Evolutionary conservation across 2,888 invertebrate species (phyloP).

Genomic region (Drosophila percnosoma): DNA sequence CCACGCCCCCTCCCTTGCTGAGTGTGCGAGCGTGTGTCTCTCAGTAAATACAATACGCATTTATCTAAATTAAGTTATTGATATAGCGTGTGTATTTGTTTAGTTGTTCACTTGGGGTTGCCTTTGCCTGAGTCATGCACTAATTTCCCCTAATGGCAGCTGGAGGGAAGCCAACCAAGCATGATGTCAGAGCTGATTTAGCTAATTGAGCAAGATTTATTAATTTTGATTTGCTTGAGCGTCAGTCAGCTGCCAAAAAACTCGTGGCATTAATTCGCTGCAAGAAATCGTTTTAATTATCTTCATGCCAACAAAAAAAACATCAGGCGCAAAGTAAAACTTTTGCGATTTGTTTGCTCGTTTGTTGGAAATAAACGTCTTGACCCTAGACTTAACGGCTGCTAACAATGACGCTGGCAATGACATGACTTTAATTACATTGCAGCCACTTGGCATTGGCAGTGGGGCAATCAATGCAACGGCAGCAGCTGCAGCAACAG

Average conservation of each 20-base stretch:
- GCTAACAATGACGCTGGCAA: conserved; percentile 57
- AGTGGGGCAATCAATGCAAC: conserved; percentile 43
- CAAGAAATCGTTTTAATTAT: conserved; percentile 61
- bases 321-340: conserved; percentile 31
- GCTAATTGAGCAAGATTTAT: conserved; percentile 74
- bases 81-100: conserved; percentile 68
- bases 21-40: conserved; percentile 33
- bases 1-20: not conserved
- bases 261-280: conserved; percentile 21
- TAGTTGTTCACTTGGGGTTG: conserved; percentile 9
- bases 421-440: conserved; percentile 77
- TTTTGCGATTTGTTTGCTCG: conserved; percentile 56
- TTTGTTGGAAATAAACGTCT: conserved; percentile 14
- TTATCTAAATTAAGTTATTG: conserved; percentile 83
- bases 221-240: conserved; percentile 68
- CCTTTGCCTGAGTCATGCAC: conserved; percentile 31
- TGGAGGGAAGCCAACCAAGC: not conserved
- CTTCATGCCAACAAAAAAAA: conserved; percentile 12
- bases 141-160: conserved; percentile 3
- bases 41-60: conserved; percentile 72
- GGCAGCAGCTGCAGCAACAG: conserved; percentile 20
- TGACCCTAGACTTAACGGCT: conserved; percentile 37
- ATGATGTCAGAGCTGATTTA: conserved; percentile 48
- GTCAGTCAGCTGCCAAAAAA: conserved; percentile 64
- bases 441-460: conserved; percentile 59